Base-by-base conservation (phyloP, 2,113 vertebrate genomes). In the Cyphomyrus plagiostoma region DNA sequence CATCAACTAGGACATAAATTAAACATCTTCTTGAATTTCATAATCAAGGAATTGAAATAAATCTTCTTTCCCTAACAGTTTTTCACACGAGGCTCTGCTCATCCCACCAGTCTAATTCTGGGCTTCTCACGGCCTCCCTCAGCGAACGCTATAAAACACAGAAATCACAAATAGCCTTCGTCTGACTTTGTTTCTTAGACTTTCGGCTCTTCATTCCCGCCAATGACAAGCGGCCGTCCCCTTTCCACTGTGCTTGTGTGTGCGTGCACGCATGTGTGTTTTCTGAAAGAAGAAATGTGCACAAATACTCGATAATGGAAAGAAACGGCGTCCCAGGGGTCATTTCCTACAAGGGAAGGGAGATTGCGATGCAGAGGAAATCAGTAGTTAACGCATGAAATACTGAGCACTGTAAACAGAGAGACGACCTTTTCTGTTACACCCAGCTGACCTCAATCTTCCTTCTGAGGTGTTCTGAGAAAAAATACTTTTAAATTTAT, bases 381-480 rank as follows among this genome's bases (percentile, higher is more conserved):
- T 95, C 92, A 93, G 95, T 96, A 95, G 94, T 96, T 96, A 96
- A 95, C 94, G 93, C 92, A 94, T 95, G 95, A 96, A 95, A 96
- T 95, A 96, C 93, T 92, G 94, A 95, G 93, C 92, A 89, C 92
- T 89, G 95, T 96, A 95, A 96, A 96, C 94, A 95, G 92, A 95
- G 93, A 94, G 93, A 93, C 94, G 93, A 95, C 94, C 94, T 95
- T 91, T 93, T 92, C 95, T 91, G 95, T 94, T 95, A 95, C 95
- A 93, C 95, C 94, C 95, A 95, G 94, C 94, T 96, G 95, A 97
- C 95, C 96, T 95, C 95, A 96, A 96, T 96, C 95, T 96, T 96
- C 95, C 94, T 95, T 95, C 91, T 91, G 93, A 94, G 94, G 93
- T 94, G 95, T 95, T 96, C 92, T 93, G 89, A 92, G 92, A 93